Conservation (phyloP, 2,113 vertebrate genomes). For the Sinosuthora webbiana region DNA sequence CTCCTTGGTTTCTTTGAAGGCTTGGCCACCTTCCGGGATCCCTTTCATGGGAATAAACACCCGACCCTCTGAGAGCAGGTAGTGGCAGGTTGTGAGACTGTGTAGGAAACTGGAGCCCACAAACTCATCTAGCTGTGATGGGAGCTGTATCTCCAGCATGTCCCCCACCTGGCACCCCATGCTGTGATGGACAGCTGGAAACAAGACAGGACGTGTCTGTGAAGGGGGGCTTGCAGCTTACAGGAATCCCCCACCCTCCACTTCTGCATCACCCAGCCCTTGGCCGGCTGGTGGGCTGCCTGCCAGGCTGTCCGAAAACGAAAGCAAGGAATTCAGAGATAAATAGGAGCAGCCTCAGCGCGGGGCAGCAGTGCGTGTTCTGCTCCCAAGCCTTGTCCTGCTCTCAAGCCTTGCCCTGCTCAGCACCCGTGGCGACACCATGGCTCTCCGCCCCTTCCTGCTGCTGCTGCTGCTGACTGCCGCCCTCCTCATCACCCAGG, state of each 20-base stretch:
- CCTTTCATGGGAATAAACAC: neutral
- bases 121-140: neutral
- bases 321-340: slow-evolving; percentile 32
- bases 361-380: neutral
- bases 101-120: neutral
- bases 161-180: neutral
- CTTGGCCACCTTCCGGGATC: neutral
- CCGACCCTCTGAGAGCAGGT: neutral
- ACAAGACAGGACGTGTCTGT: neutral
- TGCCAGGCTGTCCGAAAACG: slow-evolving; percentile 41
- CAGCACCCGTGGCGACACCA: neutral
- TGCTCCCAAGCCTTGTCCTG: neutral
- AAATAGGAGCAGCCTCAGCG: slow-evolving; percentile 22
- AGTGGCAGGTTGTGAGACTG: neutral
- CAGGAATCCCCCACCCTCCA: slow-evolving; percentile 35
- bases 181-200: neutral
- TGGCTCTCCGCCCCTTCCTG: slow-evolving; percentile 16
- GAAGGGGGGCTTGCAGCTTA: neutral
- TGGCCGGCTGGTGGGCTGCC: neutral
- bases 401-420: neutral
- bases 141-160: neutral
- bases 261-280: neutral
- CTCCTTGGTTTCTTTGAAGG: neutral
- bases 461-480: neutral
- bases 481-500: neutral